Evolutionary conservation across 2,888 invertebrate species (phyloP).

Genomic region (Lysandra coridon): DNA sequence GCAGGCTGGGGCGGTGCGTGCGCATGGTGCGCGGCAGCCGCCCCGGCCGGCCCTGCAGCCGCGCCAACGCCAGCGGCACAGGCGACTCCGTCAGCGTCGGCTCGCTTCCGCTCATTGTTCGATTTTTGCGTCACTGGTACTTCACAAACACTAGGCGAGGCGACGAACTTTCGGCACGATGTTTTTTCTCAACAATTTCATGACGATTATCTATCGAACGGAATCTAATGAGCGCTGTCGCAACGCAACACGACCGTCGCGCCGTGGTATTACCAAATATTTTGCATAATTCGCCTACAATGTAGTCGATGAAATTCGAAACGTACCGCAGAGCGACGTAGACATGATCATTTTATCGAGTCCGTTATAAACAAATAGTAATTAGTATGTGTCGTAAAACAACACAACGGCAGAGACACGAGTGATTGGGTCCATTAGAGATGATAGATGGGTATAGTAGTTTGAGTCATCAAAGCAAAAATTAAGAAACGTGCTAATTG

Average conservation of each 20-base stretch:
- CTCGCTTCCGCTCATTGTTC: conserved; percentile 68
- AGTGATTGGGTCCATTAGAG: neutral
- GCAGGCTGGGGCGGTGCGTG: conserved; percentile 67
- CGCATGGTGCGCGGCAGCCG: conserved; percentile 61
- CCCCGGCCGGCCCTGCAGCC: conserved; percentile 62
- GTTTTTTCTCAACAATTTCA: conserved; percentile 23
- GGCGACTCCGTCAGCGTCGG: conserved; percentile 74
- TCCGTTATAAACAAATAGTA: neutral
- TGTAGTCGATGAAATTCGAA: neutral
- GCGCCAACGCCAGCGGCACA: conserved; percentile 72
- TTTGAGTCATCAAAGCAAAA: conserved; percentile 24
- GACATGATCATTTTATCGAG: neutral
- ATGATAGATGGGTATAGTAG: neutral
- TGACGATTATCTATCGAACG: conserved; percentile 22
- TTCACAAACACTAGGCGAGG: conserved; percentile 40
- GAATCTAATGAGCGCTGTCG: neutral
- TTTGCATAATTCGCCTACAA: conserved; percentile 9
- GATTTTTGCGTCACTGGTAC: conserved; percentile 41
- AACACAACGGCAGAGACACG: neutral
- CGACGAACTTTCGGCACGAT: conserved; percentile 10
- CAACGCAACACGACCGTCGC: neutral
- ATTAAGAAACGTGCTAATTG: conserved; percentile 2
- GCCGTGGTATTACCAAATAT: conserved; percentile 26
- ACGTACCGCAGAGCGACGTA: neutral
- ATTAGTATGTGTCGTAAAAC: conserved; percentile 7